Base-by-base conservation (phyloP, 2,113 vertebrate genomes). In the Cettia cetti region DNA sequence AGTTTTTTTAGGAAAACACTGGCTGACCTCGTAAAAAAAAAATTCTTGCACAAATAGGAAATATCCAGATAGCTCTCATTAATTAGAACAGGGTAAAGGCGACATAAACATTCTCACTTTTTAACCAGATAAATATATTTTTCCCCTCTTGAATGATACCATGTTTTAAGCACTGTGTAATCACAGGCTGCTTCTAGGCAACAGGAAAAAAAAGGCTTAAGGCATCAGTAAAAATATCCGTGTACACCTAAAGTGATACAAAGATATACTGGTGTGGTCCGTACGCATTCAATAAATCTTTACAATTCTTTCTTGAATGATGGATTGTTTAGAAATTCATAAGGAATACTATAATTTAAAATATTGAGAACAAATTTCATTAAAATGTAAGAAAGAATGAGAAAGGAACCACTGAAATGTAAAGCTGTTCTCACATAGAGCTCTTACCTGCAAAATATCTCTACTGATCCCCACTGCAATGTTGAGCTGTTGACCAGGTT, bases 371-470 rank as follows among this genome's bases (percentile, higher is more conserved):
- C 1, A 0, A 57, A 54, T 27, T 33, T 61, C 31, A 65, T 47
- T 71, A 40, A 60, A 80, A 86, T 19, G 42, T 11, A 53, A 54
- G 30, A 47, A 18, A 68, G 64, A 60, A 15, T 1, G 5, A 72
- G 63, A 60, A 74, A 75, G 23, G 66, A 84, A 33, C 4, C 19
- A 63, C 20, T 42, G 42, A 70, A 74, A 75, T 2, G 12, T 40
- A 86, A 93, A 86, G 31, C 21, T 68, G 5, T 31, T 86, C 57
- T 82, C 68, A 83, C 49, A 52, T 4, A 69, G 24, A n/a, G 6
- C 45, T 65, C 95, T 96, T 95, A 99, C 99, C 99, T 99, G 99
- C 35, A 99, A 96, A 96, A 99, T 99, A 97, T 99, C 99, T 97
- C 99, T 99, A 94, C 98, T 99, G 94, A 99, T 98, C 72, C 98